Conservation (phyloP, 2,113 vertebrate genomes). For the Smithornis capensis region DNA sequence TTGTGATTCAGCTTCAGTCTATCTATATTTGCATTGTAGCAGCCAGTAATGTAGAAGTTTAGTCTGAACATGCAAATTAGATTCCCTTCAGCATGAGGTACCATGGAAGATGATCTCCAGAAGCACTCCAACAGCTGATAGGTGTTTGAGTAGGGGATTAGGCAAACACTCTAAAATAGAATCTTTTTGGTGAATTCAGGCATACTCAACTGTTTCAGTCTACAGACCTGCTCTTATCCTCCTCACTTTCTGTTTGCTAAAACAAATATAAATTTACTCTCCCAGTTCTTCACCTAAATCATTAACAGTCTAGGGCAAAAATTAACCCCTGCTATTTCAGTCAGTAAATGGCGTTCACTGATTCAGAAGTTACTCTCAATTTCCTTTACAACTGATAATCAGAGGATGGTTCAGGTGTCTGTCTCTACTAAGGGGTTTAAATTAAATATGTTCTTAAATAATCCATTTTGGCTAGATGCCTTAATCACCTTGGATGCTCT, state of each 20-base stretch:
- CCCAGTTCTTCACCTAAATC: background rate
- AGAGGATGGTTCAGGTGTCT: background rate
- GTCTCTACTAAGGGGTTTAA: background rate
- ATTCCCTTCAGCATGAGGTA: background rate
- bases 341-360: background rate
- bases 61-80: background rate
- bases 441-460: background rate
- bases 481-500: too few species aligned
- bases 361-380: background rate
- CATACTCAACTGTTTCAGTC: background rate
- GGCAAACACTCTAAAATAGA: background rate
- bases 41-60: background rate
- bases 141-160: background rate
- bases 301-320: background rate
- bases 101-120: background rate
- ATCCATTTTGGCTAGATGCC: background rate
- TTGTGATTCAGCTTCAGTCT: background rate
- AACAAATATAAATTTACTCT: background rate
- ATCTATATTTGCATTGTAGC: background rate
- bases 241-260: background rate
- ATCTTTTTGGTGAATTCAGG: background rate
- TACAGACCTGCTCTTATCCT: background rate
- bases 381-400: background rate
- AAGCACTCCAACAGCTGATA: background rate
- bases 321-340: background rate